These are phyloP conservation scores for Melanotaenia pygmaea DNA, from an alignment of 2,797 vertebrate species.

Conservation along the genomic window DNA sequence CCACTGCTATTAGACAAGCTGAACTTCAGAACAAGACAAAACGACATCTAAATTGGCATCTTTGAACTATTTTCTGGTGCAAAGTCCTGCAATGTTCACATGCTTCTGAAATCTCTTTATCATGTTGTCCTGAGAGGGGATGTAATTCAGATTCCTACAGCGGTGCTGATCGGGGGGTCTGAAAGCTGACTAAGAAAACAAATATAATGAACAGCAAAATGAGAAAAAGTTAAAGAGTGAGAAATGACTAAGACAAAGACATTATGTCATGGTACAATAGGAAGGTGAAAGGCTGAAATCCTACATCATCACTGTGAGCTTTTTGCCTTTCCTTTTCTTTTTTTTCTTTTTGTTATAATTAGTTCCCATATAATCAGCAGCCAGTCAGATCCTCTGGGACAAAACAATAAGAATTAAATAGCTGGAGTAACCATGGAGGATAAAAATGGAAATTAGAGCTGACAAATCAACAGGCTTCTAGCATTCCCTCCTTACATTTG, in stretches of 20 bases:
- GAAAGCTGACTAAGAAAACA: conserved; percentile 6
- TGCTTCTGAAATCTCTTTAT: conserved; percentile 39
- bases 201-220: conserved; percentile 6
- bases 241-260: not conserved
- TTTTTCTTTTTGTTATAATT: conserved; percentile 53
- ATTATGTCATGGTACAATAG: not conserved
- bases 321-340: not conserved
- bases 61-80: conserved; percentile 37
- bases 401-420: conserved; percentile 52
- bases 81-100: conserved; percentile 19
- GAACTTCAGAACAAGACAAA: conserved; percentile 62
- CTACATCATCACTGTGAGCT: conserved; percentile 23
- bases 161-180: conserved; percentile 24
- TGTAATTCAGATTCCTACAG: conserved; percentile 37
- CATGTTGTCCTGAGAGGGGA: conserved; percentile 25
- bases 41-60: conserved; percentile 68
- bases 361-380: conserved; percentile 52
- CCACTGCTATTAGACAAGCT: conserved; percentile 44
- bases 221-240: not conserved
- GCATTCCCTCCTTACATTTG: conserved; percentile 29
- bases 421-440: conserved; percentile 28
- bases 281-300: not conserved
- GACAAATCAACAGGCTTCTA: conserved; percentile 50
- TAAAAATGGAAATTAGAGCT: conserved; percentile 54
- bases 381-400: conserved; percentile 41